Evolutionary conservation across 2,888 invertebrate genomes (phyloP).

Genomic region (Strigamia transsilvanica): DNA sequence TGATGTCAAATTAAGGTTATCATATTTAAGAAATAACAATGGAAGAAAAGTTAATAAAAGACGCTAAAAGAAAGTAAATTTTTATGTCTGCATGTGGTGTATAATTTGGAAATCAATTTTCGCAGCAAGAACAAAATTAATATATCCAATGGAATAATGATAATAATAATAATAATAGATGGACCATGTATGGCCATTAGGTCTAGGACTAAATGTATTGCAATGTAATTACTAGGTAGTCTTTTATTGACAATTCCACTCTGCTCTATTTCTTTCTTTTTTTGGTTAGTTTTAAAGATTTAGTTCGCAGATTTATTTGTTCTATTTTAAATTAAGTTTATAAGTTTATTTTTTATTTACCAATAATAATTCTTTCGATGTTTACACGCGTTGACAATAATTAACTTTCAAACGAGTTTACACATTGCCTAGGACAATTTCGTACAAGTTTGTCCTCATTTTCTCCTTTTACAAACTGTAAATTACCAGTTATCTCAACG

Average conservation of each 20-base stretch:
- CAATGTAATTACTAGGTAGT: neutral
- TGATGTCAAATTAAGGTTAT: too few relatives aligned
- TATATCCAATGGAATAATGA: neutral
- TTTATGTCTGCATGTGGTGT: neutral
- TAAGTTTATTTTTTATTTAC: neutral
- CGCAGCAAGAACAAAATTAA: neutral
- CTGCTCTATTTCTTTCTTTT: neutral
- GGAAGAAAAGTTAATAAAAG: too few relatives aligned
- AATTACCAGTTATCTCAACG: neutral
- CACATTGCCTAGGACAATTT: neutral
- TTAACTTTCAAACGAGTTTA: neutral
- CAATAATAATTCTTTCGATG: too few relatives aligned
- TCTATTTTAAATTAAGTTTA: constrained; percentile 16
- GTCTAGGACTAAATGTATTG: neutral
- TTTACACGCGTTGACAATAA: neutral
- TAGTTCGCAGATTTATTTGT: constrained; percentile 7
- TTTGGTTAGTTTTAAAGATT: neutral
- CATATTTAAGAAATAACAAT: too few relatives aligned
- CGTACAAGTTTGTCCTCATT: neutral
- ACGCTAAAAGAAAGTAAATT: too few relatives aligned
- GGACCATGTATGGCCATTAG: neutral
- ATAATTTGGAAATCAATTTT: neutral
- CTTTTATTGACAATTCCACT: neutral
- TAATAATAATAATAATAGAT: neutral
- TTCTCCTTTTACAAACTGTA: neutral